Base-by-base conservation (phyloP, 2,888 invertebrate genomes). In the Coremacera marginata region DNA sequence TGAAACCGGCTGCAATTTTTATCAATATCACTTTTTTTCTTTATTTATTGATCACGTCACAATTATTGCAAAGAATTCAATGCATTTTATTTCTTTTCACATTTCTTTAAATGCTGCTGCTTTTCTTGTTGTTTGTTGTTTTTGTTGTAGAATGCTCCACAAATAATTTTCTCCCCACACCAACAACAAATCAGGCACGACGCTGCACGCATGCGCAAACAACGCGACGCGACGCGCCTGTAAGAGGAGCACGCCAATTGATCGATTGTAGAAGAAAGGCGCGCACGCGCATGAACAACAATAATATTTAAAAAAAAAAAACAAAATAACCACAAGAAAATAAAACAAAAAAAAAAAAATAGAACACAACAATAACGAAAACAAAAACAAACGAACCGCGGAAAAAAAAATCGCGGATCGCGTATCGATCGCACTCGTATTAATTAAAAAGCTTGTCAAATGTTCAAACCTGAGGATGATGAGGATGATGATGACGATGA, bases 21-120 rank as follows among this genome's bases (percentile, higher is more conserved):
- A 52, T 37, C 63, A 62, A 70, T 70, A 63, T 70, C n/a, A 49
- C 34, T 76, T 37, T 37, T 72, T 52, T 27, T 57, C 68, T 65
- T 77, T 77, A 74, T 82, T 76, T 71, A 79, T 78, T 77, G 78
- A 77, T 81, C 55, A 31, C 37, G 37, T 52, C 49, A 44, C 44
- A 68, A 44, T 68, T 44, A 68, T 68, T 68, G 68, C 68, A 49
- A 49, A 25, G 68, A 68, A 68, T 73, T 70, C 22, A 71, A 34
- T 71, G 9, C 57, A 71, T 71, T 71, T 71, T 37, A 71, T 71
- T 71, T 57, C 71, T 71, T 31, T 73, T 51, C 55, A 60, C 37
- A 72, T 72, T 72, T 37, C 55, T 57, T 34, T 7, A 51, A 27
- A 70, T 52, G 11, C 25, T 52, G 27, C n/a, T 4, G 25, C 37